Percentiles rank a stretch among this genome's conserved stretches.
Conservation (phyloP, 2,888 invertebrate species). For the Osmoderma eremita region DNA sequence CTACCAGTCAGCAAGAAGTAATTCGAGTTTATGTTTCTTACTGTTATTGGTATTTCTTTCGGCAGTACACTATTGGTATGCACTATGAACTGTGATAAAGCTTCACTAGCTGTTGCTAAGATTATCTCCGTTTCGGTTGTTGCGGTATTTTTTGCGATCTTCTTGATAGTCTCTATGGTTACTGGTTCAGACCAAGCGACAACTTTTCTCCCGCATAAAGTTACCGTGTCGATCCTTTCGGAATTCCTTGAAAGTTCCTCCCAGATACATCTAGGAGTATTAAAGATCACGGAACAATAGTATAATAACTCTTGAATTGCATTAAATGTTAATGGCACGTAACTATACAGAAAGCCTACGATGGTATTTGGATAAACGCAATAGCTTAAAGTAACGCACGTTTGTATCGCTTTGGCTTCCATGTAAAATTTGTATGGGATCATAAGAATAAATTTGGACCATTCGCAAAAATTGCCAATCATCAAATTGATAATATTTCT, state of each 20-base stretch:
- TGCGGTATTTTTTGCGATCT: constrained; percentile 69
- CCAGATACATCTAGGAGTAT: constrained; percentile 66
- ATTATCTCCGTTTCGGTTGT: constrained; percentile 74
- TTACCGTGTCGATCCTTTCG: constrained; percentile 69
- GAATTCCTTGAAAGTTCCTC: constrained; percentile 71
- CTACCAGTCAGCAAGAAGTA: constrained; percentile 67
- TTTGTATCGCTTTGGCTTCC: constrained; percentile 63
- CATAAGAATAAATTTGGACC: constrained; percentile 42
- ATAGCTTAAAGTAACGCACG: constrained; percentile 57
- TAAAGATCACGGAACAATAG: constrained; percentile 62
- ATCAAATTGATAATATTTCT: constrained; percentile 59
- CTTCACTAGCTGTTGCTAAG: constrained; percentile 71
- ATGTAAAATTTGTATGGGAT: constrained; percentile 60
- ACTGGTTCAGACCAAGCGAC: constrained; percentile 78
- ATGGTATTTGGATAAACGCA: constrained; percentile 60
- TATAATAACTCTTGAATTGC: constrained; percentile 63
- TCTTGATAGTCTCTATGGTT: constrained; percentile 67
- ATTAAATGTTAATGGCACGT: constrained; percentile 63
- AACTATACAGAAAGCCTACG: constrained; percentile 60
- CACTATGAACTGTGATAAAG: constrained; percentile 73
- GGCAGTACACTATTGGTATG: constrained; percentile 66
- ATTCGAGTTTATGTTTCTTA: constrained; percentile 67
- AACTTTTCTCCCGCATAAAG: constrained; percentile 77
- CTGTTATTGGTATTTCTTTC: constrained; percentile 71
- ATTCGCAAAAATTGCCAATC: constrained; percentile 59